Percentiles rank a stretch among this genome's conserved stretches.
These are phyloP conservation scores for Cryptops parisi DNA, from an alignment of 2,888 invertebrate genomes.

Conservation along the genomic window DNA sequence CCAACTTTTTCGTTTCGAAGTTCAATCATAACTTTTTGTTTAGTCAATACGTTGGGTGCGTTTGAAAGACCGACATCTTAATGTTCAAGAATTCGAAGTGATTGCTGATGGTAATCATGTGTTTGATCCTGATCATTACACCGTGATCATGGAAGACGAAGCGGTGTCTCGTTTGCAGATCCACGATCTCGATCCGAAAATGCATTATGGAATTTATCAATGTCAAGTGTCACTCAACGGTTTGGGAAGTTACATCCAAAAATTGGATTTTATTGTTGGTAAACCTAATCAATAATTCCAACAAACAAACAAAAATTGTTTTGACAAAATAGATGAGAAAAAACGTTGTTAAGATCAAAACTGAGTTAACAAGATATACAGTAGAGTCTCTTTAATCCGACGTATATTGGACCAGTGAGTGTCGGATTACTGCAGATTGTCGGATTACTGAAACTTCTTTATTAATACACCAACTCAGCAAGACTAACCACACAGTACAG, in stretches of 20 bases:
- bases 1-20: not conserved
- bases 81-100: not conserved
- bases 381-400: too few relatives aligned
- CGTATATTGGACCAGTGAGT: too few relatives aligned
- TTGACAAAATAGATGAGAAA: too few relatives aligned
- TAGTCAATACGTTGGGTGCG: slow-evolving; percentile 1
- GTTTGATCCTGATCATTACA: not conserved
- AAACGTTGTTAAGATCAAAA: too few relatives aligned
- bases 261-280: not conserved
- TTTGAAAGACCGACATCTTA: not conserved
- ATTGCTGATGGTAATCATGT: not conserved
- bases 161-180: not conserved
- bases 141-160: not conserved
- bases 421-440: too few relatives aligned
- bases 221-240: not conserved
- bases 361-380: too few relatives aligned
- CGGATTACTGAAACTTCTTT: too few relatives aligned
- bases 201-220: not conserved
- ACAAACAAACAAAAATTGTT: too few relatives aligned
- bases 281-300: too few relatives aligned
- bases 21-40: not conserved
- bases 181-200: not conserved
- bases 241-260: not conserved
- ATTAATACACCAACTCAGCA: too few relatives aligned
- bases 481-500: too few relatives aligned